A percentile compares a stretch with the other conserved stretches of the same genome.
Evolutionary conservation across 2,113 vertebrate species (phyloP).

Genomic region (Montifringilla adamsi): DNA sequence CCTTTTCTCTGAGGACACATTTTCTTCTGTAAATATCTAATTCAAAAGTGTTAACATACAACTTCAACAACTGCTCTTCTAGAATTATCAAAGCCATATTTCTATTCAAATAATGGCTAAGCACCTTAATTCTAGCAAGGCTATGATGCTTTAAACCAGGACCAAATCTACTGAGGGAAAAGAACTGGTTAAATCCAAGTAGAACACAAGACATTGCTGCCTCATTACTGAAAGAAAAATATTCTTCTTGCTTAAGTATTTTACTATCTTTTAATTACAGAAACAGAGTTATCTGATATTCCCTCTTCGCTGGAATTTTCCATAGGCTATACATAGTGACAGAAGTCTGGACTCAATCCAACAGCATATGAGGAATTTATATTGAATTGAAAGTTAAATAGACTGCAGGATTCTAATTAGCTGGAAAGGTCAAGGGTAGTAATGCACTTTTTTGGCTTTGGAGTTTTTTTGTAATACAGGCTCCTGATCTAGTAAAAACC

Average conservation of each 20-base stretch:
- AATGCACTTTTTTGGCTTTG: neutral
- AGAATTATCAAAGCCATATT: neutral
- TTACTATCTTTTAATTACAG: constrained; percentile 20
- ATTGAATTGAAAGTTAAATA: constrained; percentile 31
- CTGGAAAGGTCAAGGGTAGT: neutral
- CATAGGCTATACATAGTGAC: neutral
- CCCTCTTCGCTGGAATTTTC: neutral
- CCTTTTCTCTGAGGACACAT: neutral
- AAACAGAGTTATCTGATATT: neutral
- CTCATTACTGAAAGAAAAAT: neutral
- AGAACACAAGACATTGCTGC: neutral
- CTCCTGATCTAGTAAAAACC: constrained; percentile 18
- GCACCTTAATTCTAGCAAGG: neutral
- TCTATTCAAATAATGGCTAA: neutral
- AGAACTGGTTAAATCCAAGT: neutral
- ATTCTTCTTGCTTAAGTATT: neutral
- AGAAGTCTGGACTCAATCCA: neutral
- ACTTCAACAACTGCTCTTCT: neutral
- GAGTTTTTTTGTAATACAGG: neutral
- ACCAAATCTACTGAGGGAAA: neutral
- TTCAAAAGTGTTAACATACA: neutral
- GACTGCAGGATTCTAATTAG: neutral
- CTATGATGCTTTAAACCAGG: neutral
- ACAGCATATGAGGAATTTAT: neutral
- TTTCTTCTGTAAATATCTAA: neutral